Evolutionary conservation across 2,888 invertebrate species (phyloP).

Genomic region (Melangyna quadrimaculata): DNA sequence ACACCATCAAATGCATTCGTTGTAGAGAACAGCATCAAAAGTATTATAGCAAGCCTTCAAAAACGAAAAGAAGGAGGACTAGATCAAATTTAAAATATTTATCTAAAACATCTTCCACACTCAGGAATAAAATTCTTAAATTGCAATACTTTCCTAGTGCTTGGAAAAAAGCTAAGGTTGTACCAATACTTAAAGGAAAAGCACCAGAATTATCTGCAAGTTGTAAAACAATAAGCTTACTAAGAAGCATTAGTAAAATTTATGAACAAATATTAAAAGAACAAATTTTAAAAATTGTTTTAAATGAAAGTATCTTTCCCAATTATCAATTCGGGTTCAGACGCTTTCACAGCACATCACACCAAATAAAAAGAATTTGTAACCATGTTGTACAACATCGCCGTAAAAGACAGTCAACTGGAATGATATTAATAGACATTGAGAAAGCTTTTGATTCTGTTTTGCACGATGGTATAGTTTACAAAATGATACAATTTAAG

Average conservation of each 20-base stretch:
- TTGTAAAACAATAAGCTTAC: too few relatives aligned
- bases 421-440: too few relatives aligned
- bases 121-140: neutral
- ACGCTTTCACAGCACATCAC: slow-evolving; percentile 1
- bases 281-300: too few relatives aligned
- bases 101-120: neutral
- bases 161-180: slow-evolving; percentile 19
- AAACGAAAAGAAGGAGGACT: too few relatives aligned
- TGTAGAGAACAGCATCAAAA: neutral
- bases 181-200: too few relatives aligned
- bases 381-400: neutral
- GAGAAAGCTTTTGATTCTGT: slow-evolving; percentile 11
- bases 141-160: slow-evolving; percentile 1
- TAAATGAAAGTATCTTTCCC: neutral
- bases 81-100: neutral
- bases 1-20: neutral
- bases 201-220: too few relatives aligned
- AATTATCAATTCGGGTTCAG: slow-evolving; percentile 1
- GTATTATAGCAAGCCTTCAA: neutral
- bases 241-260: too few relatives aligned
- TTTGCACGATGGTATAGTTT: slow-evolving; percentile 1
- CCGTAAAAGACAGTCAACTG: neutral
- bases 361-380: slow-evolving; percentile 10
- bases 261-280: too few relatives aligned
- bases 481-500: slow-evolving; percentile 2